Evolutionary conservation across 2,113 vertebrate genomes (phyloP).

Genomic region (Solea solea): DNA sequence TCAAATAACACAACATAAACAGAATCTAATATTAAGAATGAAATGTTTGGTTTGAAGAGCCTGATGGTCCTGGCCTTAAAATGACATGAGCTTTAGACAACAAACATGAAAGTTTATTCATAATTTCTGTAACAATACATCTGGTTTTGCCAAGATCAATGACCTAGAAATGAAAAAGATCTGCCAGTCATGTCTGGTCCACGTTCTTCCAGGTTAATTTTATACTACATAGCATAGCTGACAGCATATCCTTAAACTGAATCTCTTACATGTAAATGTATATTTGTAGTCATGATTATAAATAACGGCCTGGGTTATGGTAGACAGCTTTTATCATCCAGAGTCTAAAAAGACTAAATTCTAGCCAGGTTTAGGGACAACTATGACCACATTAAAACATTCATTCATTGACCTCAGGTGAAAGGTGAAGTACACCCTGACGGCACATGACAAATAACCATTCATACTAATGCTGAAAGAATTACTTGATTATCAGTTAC

Average conservation of each 20-base stretch:
- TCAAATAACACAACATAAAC: background rate
- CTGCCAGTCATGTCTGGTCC: background rate
- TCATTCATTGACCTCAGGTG: no score
- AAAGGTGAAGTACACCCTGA: no score
- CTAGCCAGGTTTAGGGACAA: background rate
- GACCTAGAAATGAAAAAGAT: background rate
- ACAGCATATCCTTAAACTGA: no score
- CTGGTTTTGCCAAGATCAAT: background rate
- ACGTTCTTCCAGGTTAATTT: no score
- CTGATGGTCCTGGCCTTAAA: no score
- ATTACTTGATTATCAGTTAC: no score
- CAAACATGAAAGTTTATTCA: conserved; percentile 23
- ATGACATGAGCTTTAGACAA: background rate
- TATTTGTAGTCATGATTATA: background rate
- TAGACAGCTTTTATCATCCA: background rate
- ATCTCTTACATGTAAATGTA: background rate
- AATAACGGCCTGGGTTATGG: background rate
- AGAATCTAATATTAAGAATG: background rate
- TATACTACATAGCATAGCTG: no score
- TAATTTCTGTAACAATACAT: background rate
- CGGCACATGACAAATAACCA: no score
- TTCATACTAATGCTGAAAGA: no score
- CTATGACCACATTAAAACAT: background rate
- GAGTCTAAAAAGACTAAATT: background rate
- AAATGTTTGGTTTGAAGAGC: background rate